phyloP scores from a whole-genome alignment of 1,140 invertebrate species.

The Phymastichus coffea region DNA sequence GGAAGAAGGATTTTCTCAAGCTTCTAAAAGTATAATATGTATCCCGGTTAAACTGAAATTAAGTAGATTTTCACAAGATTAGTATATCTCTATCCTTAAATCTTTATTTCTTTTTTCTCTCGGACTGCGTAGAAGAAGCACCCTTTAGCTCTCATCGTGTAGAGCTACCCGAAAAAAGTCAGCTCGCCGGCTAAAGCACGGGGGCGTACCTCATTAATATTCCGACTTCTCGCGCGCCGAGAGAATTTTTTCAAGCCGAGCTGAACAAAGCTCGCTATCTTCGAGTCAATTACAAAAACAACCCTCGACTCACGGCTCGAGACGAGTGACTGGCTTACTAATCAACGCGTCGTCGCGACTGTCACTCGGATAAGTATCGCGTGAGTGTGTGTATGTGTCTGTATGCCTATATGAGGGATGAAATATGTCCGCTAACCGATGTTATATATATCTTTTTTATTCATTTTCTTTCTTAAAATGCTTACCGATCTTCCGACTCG shows the following conservation, averaged over 20 bases:
- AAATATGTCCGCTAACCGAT: no score
- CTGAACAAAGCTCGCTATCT: not conserved
- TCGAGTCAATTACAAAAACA: constrained; percentile 24
- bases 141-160: not conserved
- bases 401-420: no score
- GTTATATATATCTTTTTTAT: no score
- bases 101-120: not conserved
- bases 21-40: no score
- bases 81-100: not conserved
- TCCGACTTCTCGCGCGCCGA: not conserved
- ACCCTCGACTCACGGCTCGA: constrained; percentile 14
- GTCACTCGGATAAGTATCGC: no score
- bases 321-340: not conserved
- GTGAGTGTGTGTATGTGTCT: no score
- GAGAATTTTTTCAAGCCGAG: not conserved
- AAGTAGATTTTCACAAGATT: not conserved
- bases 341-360: constrained; percentile 16
- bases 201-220: constrained; percentile 34
- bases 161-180: not conserved
- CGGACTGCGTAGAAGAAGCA: not conserved
- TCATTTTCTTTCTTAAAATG: no score
- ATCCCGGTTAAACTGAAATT: no score
- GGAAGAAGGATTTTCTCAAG: no score
- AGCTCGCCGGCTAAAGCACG: not conserved
- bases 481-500: no score